Conservation (phyloP, 2,113 vertebrate species). For the Carassius auratus region DNA sequence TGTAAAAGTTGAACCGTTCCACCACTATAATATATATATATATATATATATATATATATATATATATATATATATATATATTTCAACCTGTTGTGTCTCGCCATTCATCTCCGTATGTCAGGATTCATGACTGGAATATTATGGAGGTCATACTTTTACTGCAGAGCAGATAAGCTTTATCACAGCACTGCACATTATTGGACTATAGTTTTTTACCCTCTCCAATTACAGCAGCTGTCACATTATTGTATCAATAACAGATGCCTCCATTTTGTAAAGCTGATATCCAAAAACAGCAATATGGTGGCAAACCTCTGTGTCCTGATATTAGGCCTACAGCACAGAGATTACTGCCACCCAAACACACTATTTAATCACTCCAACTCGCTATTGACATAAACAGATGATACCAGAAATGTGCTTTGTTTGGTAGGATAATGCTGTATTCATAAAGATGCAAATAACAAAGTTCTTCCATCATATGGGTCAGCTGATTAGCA, state of each 20-base stretch:
- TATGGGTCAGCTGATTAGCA: neutral
- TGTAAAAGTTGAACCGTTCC: too few relatives aligned
- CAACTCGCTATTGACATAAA: slow-evolving; percentile 38
- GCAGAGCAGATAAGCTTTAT: slow-evolving; percentile 48
- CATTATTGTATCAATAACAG: slow-evolving; percentile 45
- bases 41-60: too few relatives aligned
- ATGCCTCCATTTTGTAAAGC: slow-evolving; percentile 32
- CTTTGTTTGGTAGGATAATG: slow-evolving; percentile 25
- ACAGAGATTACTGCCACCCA: slow-evolving; percentile 1
- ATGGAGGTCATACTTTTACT: slow-evolving; percentile 47
- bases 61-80: too few relatives aligned
- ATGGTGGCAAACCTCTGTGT: slow-evolving; percentile 6
- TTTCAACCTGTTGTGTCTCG: slow-evolving; percentile 33
- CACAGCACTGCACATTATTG: slow-evolving; percentile 39
- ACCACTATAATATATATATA: too few relatives aligned
- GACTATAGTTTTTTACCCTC: slow-evolving; percentile 18
- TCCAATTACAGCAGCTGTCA: slow-evolving; percentile 41
- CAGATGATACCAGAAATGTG: slow-evolving; percentile 22
- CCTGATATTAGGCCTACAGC: neutral
- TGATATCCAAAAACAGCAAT: slow-evolving; percentile 26
- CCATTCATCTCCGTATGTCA: slow-evolving; percentile 40
- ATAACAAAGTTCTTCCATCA: slow-evolving; percentile 26
- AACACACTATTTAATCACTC: slow-evolving; percentile 38
- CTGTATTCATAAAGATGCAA: slow-evolving; percentile 15
- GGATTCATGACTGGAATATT: slow-evolving; percentile 51